phyloP scores from a whole-genome alignment of 2,113 vertebrate genomes.

The Bubo scandiacus region DNA sequence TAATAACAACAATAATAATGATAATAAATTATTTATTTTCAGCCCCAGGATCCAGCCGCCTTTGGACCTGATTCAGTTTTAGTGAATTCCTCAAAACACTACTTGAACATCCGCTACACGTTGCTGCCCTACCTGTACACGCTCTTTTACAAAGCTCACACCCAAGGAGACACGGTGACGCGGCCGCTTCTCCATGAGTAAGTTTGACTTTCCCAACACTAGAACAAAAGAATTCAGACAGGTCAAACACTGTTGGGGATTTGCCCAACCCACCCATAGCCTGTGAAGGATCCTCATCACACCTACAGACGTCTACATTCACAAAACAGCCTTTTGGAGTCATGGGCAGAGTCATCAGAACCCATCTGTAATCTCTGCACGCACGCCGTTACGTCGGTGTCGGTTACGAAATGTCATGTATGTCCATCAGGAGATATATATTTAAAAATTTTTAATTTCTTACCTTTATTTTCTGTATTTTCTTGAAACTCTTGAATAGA shows the following conservation, averaged over 20 bases:
- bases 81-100: slow-evolving; percentile 79
- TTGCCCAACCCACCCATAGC: neutral
- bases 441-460: neutral
- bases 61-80: slow-evolving; percentile 80
- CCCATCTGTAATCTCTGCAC: neutral
- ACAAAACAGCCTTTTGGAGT: neutral
- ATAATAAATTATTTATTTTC: neutral
- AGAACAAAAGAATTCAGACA: neutral
- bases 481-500: neutral
- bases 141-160: slow-evolving; percentile 87
- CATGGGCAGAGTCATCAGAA: neutral
- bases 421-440: accelerated
- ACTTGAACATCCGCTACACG: slow-evolving; percentile 88
- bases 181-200: slow-evolving; percentile 90
- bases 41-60: slow-evolving; percentile 88
- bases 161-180: slow-evolving; percentile 83
- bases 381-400: too few species aligned
- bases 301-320: neutral
- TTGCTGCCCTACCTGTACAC: slow-evolving; percentile 94
- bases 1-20: too few species aligned
- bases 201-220: slow-evolving; percentile 58
- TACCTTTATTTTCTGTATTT: neutral
- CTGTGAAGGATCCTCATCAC: neutral
- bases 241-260: too few species aligned
- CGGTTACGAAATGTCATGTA: accelerated